Percentiles rank a stretch among this genome's conserved stretches.
Evolutionary conservation across 2,797 vertebrate species (phyloP).

Genomic region (Rhabdomys pumilio): DNA sequence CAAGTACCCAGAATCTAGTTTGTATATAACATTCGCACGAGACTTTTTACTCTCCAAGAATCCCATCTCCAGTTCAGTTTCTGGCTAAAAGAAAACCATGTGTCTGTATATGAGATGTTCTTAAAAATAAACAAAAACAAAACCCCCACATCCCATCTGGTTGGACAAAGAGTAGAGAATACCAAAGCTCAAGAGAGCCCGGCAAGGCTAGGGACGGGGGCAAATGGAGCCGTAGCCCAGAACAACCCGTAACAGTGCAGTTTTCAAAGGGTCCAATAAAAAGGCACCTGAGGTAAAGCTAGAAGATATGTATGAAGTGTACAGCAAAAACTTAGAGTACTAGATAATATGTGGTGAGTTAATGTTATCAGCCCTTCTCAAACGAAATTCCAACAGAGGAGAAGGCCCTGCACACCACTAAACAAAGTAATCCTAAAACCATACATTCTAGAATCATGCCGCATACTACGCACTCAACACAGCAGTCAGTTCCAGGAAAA

Average conservation of each 20-base stretch:
- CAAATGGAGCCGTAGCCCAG: not conserved
- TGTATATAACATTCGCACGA: not conserved
- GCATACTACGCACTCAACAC: not conserved
- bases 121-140: not conserved
- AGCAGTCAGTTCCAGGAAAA: slow-evolving; percentile 5
- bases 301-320: not conserved
- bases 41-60: slow-evolving; percentile 16
- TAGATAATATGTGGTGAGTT: not conserved
- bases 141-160: not conserved
- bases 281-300: slow-evolving; percentile 25
- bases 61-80: slow-evolving; percentile 6
- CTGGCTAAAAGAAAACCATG: not conserved
- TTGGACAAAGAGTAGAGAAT: slow-evolving; percentile 4
- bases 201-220: not conserved
- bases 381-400: not conserved
- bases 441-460: slow-evolving; percentile 1
- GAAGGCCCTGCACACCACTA: not conserved
- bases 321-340: not conserved
- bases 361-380: not conserved
- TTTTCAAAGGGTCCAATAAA: slow-evolving; percentile 50
- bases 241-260: not conserved
- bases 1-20: not conserved
- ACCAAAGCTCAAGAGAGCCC: not conserved
- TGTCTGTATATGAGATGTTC: not conserved
- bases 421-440: not conserved